Percentiles rank a stretch among this genome's conserved stretches.
Evolutionary conservation across 2,888 invertebrate species (phyloP).

Genomic region (Trichopria drosophilae): DNA sequence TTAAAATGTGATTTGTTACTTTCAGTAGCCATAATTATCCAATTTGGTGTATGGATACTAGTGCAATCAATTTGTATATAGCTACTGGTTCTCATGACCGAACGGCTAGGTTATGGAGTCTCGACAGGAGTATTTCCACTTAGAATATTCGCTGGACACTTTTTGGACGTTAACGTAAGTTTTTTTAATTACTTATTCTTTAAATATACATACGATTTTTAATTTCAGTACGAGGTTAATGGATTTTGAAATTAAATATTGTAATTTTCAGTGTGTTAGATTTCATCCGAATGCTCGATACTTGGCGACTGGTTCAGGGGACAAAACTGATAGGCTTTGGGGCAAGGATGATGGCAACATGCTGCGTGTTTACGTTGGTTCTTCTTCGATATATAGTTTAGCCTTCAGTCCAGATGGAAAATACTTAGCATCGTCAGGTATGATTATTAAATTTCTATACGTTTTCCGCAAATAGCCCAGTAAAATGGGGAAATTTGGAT

Average conservation of each 20-base stretch:
- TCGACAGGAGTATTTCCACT: conserved; percentile 81
- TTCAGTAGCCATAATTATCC: conserved; percentile 83
- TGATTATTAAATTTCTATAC: conserved; percentile 33
- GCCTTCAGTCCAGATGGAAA: conserved; percentile 85
- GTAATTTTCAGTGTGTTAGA: conserved; percentile 68
- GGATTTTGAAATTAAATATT: background rate
- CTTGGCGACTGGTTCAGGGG: conserved; percentile 87
- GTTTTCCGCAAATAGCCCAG: too few relatives aligned
- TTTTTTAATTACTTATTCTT: too few relatives aligned
- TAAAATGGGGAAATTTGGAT: too few relatives aligned
- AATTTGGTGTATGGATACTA: conserved; percentile 84
- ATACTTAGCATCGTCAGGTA: conserved; percentile 82
- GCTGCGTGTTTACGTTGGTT: conserved; percentile 78
- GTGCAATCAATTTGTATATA: conserved; percentile 67
- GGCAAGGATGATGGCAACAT: conserved; percentile 79
- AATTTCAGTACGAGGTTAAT: background rate
- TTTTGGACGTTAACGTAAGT: conserved; percentile 81
- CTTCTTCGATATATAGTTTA: conserved; percentile 74
- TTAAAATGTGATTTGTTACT: conserved; percentile 39
- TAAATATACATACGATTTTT: too few relatives aligned
- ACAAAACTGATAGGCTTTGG: conserved; percentile 87
- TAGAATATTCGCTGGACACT: conserved; percentile 85
- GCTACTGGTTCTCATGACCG: conserved; percentile 81
- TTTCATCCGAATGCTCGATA: conserved; percentile 93
- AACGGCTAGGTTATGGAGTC: conserved; percentile 79